Evolutionary conservation across 2,113 vertebrate species (phyloP), one percentile per base, ranked within the genome.

Genomic region (Carassius carassius): DNA sequence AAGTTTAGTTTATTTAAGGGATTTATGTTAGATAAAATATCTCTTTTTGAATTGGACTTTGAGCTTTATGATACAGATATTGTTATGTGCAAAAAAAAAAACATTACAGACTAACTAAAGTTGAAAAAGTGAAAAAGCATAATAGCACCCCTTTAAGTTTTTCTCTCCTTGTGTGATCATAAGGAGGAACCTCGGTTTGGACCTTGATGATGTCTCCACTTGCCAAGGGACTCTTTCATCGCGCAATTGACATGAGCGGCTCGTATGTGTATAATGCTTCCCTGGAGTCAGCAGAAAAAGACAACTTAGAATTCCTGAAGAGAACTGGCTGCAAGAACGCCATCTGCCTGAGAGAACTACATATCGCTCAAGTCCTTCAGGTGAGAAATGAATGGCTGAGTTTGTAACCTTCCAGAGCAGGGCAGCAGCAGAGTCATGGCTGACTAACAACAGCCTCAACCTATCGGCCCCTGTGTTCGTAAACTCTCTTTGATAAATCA

Each of bases 181-280:
- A 56, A 94, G 95, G 94, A 1, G 94, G 93, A 16, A 95, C 94
- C 0, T 95, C 92, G 0, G 91, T 94, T 3, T 91, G 86, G 87
- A 90, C 92, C 8, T 32, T 95, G 91, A 95, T 95, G 94, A 91
- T 87, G 90, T 96, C 95, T 0, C 93, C 93, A 0, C 85, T 93
- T 77, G 94, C 95, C 3, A 94, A 91, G 85, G 93, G 90, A 75
- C 93, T 96, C 1, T 95, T 96, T 88, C 93, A 47, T 14, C 90
- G 91, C 0, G 95, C 93, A 0, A 95, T 95, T 72, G 94, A 94
- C 88, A 94, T 95, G 93, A 96, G 95, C 13, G 93, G 94, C 70
- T 94, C 94, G 0, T 94, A 90, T 67, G 54, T 91, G 14, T 90
- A 87, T 47, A 91, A 93, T 8, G 86, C 89, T 0, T 90, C 92